Conservation (phyloP, 2,797 vertebrate genomes). For the Sparidentex hasta region DNA sequence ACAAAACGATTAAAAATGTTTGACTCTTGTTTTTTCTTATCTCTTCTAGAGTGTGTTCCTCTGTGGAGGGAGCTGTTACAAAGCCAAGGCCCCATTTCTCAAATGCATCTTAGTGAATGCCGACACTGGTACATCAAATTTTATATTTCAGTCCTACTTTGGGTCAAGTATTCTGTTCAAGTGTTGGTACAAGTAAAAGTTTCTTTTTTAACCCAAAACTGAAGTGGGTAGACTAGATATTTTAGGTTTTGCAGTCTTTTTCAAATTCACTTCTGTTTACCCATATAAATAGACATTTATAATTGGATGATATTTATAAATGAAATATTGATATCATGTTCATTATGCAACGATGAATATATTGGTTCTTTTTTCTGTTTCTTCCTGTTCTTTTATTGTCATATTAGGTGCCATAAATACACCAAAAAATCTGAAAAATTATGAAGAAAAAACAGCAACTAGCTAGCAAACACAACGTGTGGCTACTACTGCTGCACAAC, state of each 20-base stretch:
- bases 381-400: no score
- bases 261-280: not conserved
- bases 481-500: no score
- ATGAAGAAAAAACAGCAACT: no score
- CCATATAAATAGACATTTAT: not conserved
- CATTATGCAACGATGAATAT: no score
- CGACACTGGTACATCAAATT: constrained; percentile 55
- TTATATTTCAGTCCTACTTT: constrained; percentile 14
- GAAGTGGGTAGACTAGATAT: constrained; percentile 23
- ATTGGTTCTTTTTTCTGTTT: no score
- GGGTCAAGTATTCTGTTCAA: not conserved
- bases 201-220: constrained; percentile 2
- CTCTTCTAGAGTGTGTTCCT: constrained; percentile 23
- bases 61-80: constrained; percentile 46
- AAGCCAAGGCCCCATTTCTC: constrained; percentile 63
- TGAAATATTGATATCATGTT: no score
- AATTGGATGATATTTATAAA: not conserved
- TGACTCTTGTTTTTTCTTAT: constrained; percentile 19
- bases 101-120: constrained; percentile 61
- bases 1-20: constrained; percentile 28
- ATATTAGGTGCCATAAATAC: no score
- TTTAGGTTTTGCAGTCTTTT: constrained; percentile 17
- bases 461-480: no score
- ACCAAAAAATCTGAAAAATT: no score
- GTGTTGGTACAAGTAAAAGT: constrained; percentile 47